Evolutionary conservation across 1,140 invertebrate species (phyloP).

Genomic region (Lasioglossum albipes): DNA sequence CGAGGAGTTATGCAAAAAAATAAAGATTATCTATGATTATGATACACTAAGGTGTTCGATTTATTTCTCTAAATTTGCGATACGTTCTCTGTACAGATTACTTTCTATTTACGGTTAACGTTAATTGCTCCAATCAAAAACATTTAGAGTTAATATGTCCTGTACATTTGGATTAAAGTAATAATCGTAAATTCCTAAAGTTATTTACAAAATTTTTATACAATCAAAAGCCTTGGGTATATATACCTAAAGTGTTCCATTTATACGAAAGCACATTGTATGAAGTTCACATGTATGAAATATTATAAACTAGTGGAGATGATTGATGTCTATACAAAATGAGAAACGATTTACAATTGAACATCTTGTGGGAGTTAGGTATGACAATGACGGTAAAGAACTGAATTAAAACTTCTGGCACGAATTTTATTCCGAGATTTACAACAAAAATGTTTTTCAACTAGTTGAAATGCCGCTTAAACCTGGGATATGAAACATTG

Average conservation of each 20-base stretch:
- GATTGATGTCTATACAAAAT: neutral
- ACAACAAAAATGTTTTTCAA: slow-evolving; percentile 77
- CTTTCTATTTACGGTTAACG: neutral
- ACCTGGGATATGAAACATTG: slow-evolving; percentile 79
- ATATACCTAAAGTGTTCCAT: slow-evolving; percentile 2
- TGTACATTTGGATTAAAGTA: slow-evolving; percentile 13
- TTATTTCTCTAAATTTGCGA: slow-evolving; percentile 23
- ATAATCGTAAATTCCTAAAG: slow-evolving; percentile 37
- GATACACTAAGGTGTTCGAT: slow-evolving; percentile 24
- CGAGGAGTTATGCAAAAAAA: slow-evolving; percentile 47
- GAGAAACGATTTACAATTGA: neutral
- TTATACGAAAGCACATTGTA: neutral
- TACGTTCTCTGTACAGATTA: slow-evolving; percentile 29
- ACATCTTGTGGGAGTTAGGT: slow-evolving; percentile 57
- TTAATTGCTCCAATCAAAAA: slow-evolving; percentile 2
- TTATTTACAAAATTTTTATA: slow-evolving; percentile 45
- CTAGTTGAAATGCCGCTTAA: slow-evolving; percentile 79
- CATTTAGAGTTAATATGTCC: slow-evolving; percentile 6
- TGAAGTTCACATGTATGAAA: too few species aligned
- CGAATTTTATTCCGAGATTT: slow-evolving; percentile 79
- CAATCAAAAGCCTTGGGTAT: slow-evolving; percentile 7
- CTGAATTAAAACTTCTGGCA: slow-evolving; percentile 77
- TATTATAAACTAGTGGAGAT: too few species aligned
- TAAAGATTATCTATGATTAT: slow-evolving; percentile 57
- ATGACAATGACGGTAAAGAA: slow-evolving; percentile 64